Evolutionary conservation across 64 coral and sea anemone genomes (phyloP).

Genomic region (Orbicella faveolata): DNA sequence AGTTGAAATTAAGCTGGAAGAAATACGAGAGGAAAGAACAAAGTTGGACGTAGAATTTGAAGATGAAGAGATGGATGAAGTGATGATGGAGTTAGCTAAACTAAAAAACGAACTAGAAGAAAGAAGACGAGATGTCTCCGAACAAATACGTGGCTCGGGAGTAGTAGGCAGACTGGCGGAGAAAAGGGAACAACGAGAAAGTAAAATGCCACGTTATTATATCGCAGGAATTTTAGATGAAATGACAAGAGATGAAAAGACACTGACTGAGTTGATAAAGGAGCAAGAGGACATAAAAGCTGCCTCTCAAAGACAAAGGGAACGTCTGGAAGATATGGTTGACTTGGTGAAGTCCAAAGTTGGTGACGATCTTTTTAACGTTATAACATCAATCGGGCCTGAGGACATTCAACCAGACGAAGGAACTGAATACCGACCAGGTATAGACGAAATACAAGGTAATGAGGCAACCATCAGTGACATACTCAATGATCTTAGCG

Average conservation of each 20-base stretch:
- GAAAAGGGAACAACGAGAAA: constrained; percentile 15
- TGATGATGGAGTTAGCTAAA: constrained; percentile 39
- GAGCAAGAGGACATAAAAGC: constrained; percentile 51
- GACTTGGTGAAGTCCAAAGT: constrained; percentile 40
- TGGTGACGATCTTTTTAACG: constrained; percentile 46
- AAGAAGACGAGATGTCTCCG: constrained; percentile 17
- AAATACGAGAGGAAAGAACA: constrained; percentile 56
- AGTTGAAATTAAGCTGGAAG: constrained; percentile 44
- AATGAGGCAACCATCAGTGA: constrained; percentile 53
- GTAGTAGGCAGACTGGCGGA: constrained; percentile 13
- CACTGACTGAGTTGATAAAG: constrained; percentile 62
- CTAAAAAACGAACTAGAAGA: constrained; percentile 29
- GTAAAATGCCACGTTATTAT: constrained; percentile 15
- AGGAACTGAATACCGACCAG: not conserved
- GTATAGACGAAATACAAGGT: constrained; percentile 41
- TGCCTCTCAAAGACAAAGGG: constrained; percentile 38
- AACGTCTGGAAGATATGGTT: constrained; percentile 22
- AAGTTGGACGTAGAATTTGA: constrained; percentile 60
- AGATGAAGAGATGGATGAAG: constrained; percentile 68
- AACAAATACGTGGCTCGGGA: constrained; percentile 28
- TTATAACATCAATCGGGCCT: not conserved
- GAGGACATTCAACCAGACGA: not conserved
- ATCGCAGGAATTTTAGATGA: constrained; percentile 28
- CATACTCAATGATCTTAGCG: constrained; percentile 25
- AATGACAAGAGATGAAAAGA: constrained; percentile 54